Percentiles rank a stretch among this genome's conserved stretches.
phyloP scores from a whole-genome alignment of 2,797 vertebrate genomes.

The Cryptoprocta ferox region DNA sequence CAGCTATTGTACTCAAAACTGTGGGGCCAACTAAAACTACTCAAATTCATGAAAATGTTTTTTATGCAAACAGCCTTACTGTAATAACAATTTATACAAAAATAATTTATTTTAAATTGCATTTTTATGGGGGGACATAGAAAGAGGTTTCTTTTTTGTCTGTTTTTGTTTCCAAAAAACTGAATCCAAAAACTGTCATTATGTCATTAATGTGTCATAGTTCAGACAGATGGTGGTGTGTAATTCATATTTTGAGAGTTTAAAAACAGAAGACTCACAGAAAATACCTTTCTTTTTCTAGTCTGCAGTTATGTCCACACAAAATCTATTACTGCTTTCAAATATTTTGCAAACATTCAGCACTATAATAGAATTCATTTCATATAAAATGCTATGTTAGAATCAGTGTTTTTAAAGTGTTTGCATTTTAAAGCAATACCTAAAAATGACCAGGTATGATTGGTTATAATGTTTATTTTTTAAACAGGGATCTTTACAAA shows the following conservation, averaged over 20 bases:
- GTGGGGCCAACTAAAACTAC: not conserved
- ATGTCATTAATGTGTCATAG: constrained; percentile 53
- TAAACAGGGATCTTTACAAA: not conserved
- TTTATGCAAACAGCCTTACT: not conserved
- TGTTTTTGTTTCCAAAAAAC: constrained; percentile 69
- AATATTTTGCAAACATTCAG: constrained; percentile 30
- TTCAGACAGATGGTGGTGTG: constrained; percentile 20
- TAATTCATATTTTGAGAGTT: constrained; percentile 37
- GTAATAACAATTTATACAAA: not conserved
- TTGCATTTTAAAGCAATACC: constrained; percentile 23
- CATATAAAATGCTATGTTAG: constrained; percentile 28
- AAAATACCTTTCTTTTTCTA: constrained; percentile 59
- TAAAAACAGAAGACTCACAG: constrained; percentile 52
- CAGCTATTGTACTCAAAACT: constrained; percentile 39
- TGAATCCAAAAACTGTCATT: constrained; percentile 51
- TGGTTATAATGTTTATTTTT: not conserved
- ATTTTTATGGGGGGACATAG: not conserved
- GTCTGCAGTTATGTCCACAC: constrained; percentile 10
- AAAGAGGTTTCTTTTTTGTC: not conserved
- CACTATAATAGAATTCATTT: constrained; percentile 32
- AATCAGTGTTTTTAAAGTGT: not conserved
- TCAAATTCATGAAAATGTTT: not conserved
- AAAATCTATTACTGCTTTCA: constrained; percentile 45
- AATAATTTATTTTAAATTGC: constrained; percentile 16
- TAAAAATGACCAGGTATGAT: not conserved